Percentiles rank a stretch among this genome's conserved stretches.
Evolutionary conservation across 2,888 invertebrate genomes (phyloP).

Genomic region (Neocrepidodera transversa): DNA sequence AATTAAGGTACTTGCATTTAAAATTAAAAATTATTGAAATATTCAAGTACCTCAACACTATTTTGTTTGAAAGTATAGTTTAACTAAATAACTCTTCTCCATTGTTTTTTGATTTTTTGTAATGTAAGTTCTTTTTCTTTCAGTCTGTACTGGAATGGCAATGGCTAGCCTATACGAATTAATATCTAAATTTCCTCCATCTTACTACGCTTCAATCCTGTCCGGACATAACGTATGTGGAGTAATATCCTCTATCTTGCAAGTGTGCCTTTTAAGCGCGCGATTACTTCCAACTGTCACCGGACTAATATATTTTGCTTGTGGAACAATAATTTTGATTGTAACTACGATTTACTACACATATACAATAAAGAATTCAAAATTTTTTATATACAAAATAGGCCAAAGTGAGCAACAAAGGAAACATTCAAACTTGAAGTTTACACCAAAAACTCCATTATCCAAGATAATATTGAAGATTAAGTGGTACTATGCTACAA

Average conservation of each 20-base stretch:
- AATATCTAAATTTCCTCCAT: conserved; percentile 45
- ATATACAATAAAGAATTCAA: conserved; percentile 39
- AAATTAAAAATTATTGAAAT: no score
- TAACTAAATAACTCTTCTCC: no score
- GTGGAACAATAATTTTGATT: conserved; percentile 37
- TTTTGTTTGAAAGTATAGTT: no score
- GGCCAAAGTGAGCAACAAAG: conserved; percentile 29
- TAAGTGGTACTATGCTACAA: conserved; percentile 39
- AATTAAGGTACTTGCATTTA: no score
- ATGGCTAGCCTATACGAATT: conserved; percentile 47
- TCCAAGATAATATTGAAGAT: conserved; percentile 19
- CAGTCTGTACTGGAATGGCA: conserved; percentile 43
- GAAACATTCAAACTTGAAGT: conserved; percentile 1
- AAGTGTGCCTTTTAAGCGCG: conserved; percentile 36
- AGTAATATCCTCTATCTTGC: conserved; percentile 42
- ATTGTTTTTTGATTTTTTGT: no score
- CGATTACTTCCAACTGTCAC: conserved; percentile 13
- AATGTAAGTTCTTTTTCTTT: conserved; percentile 21
- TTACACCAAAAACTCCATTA: not conserved
- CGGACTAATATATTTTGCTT: conserved; percentile 31
- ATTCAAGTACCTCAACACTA: no score
- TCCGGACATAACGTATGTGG: conserved; percentile 48
- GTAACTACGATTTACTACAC: conserved; percentile 38
- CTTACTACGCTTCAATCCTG: conserved; percentile 41
- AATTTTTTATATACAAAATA: conserved; percentile 44